Evolutionary conservation across 2,113 vertebrate genomes (phyloP).

Genomic region (Chloropsis cyanopogon): DNA sequence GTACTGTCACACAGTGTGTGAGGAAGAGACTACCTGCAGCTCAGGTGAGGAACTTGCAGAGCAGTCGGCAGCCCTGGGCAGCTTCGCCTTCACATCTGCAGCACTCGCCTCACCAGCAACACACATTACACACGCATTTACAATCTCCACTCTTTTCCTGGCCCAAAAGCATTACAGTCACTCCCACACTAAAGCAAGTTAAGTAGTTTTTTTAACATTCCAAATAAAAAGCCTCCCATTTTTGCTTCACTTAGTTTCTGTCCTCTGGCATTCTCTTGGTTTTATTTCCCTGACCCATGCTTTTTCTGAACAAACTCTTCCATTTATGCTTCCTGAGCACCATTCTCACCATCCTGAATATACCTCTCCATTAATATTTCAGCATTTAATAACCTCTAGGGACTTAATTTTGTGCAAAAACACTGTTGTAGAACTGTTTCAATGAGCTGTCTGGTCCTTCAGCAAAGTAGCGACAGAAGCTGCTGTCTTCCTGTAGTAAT

Average conservation of each 20-base stretch:
- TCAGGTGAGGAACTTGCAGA: accelerated
- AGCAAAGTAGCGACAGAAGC: neutral
- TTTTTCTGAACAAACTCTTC: neutral
- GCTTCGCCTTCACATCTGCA: accelerated
- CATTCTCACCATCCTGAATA: neutral
- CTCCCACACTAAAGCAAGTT: neutral
- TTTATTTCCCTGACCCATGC: neutral
- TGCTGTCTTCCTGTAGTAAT: neutral
- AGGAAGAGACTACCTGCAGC: neutral
- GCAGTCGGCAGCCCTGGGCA: neutral
- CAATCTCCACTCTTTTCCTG: accelerated
- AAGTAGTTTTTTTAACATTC: neutral
- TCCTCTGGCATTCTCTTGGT: neutral
- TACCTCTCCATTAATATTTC: neutral
- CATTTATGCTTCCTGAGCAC: neutral
- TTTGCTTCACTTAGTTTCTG: neutral
- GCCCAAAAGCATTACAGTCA: neutral
- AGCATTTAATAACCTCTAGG: neutral
- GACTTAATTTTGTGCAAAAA: neutral
- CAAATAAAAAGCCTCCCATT: neutral
- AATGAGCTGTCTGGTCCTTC: neutral
- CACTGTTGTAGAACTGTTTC: neutral
- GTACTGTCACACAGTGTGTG: too few relatives aligned
- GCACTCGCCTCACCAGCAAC: accelerated
- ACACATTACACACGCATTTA: neutral